Conservation (phyloP, 2,888 invertebrate species). For the Pteria penguin region DNA sequence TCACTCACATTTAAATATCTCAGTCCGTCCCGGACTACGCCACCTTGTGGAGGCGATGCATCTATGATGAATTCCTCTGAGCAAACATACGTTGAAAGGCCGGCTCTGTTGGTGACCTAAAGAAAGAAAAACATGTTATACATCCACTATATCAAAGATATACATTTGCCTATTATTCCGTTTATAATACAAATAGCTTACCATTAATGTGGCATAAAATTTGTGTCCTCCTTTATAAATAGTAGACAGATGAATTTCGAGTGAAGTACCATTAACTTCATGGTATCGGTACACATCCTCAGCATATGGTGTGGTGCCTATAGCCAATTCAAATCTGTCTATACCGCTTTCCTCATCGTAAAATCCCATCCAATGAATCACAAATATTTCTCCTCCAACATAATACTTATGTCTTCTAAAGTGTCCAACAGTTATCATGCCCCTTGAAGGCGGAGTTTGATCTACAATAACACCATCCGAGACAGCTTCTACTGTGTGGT, state of each 20-base stretch:
- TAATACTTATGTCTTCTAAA: neutral
- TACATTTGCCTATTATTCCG: too few relatives aligned
- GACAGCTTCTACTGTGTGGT: neutral
- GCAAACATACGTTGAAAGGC: neutral
- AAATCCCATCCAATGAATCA: slow-evolving; percentile 44
- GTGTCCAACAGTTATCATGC: neutral
- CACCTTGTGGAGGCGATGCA: neutral
- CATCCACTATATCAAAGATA: neutral
- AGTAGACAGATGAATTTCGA: too few relatives aligned
- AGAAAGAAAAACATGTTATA: too few relatives aligned
- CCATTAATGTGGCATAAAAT: too few relatives aligned
- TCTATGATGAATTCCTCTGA: neutral
- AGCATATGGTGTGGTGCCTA: neutral
- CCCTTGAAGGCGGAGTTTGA: neutral
- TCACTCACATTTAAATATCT: neutral
- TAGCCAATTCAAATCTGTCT: slow-evolving; percentile 27
- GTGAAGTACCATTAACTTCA: too few relatives aligned
- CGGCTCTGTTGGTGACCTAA: neutral
- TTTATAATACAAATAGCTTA: too few relatives aligned
- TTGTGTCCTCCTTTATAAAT: too few relatives aligned
- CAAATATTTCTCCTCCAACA: neutral
- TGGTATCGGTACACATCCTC: neutral
- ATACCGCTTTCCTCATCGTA: slow-evolving; percentile 48
- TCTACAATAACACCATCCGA: neutral
- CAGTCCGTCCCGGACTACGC: neutral